Evolutionary conservation across 2,888 invertebrate genomes (phyloP).

Genomic region (Reticulitermes lucifugus): DNA sequence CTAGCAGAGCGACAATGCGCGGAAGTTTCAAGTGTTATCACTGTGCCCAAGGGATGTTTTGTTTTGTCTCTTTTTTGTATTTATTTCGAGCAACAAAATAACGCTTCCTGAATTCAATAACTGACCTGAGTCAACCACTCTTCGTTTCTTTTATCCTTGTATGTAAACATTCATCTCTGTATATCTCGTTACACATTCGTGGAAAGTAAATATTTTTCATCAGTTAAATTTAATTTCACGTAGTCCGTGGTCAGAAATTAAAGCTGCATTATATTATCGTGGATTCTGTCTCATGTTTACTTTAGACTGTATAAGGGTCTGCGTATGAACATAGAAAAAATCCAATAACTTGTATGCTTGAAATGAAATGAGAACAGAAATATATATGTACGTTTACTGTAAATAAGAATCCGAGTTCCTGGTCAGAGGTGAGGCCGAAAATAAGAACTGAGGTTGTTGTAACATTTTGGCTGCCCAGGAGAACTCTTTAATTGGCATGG

Average conservation of each 20-base stretch:
- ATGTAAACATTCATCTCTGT: not conserved
- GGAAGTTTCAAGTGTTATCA: not conserved
- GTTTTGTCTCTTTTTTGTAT: not conserved
- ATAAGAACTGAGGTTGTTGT: no score
- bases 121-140: not conserved
- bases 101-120: slow-evolving; percentile 1
- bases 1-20: not conserved
- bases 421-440: no score
- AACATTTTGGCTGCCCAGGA: no score
- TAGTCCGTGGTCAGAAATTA: not conserved
- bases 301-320: no score
- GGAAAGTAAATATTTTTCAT: no score
- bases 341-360: no score
- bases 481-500: no score
- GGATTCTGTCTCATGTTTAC: not conserved
- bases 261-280: not conserved
- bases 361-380: no score
- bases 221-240: no score
- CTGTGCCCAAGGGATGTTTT: not conserved
- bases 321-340: no score
- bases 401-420: no score
- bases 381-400: no score
- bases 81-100: not conserved
- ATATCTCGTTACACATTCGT: not conserved
- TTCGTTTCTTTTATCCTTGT: not conserved